Evolutionary conservation across 2,797 vertebrate genomes (phyloP), one percentile per base, ranked within the genome.

Genomic region (Trematomus bernacchii): DNA sequence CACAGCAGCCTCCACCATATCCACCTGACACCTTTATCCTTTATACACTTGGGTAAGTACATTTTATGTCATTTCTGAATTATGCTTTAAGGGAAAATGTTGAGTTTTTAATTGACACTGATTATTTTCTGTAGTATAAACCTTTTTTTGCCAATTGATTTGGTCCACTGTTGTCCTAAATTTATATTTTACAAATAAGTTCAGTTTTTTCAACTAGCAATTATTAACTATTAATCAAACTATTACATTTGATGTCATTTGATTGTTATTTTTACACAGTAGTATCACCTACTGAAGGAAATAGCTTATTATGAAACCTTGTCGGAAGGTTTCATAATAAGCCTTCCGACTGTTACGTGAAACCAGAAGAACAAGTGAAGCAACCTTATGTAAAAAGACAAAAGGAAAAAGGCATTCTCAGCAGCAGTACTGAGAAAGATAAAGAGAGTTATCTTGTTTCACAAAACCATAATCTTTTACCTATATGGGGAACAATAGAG

Each of bases 311-410:
- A 13, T 5, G 1, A 33, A 15, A 13, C 19, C 14, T 5, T n/a
- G 27, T 18, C 1, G 21, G 15, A n/a, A 10, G 9, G 4, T 27
- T 27, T n/a, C n/a, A n/a, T n/a, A n/a, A n/a, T n/a, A n/a, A n/a
- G n/a, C n/a, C n/a, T n/a, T n/a, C n/a, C n/a, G n/a, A n/a, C n/a
- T 73, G 44, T 63, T 73, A 55, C 1, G 6, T 73, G 37, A 71
- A 79, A 84, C 81, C 64, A 58, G 86, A 48, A 46, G n/a, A 85
- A 82, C 86, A 53, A 76, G 86, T 80, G 47, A 19, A 19, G 21
- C 44, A 4, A n/a, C 72, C 16, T 37, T 37, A 37, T 6, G 33
- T 60, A 27, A 27, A 33, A 19, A 30, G 19, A 51, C 19, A 47
- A 37, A 57, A 57, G 15, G 50, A 18, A 50, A 27, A 12, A 3